A percentile compares a stretch with the other conserved stretches of the same genome.
phyloP scores from a whole-genome alignment of 2,113 vertebrate genomes.

The Gracilinanus agilis region DNA sequence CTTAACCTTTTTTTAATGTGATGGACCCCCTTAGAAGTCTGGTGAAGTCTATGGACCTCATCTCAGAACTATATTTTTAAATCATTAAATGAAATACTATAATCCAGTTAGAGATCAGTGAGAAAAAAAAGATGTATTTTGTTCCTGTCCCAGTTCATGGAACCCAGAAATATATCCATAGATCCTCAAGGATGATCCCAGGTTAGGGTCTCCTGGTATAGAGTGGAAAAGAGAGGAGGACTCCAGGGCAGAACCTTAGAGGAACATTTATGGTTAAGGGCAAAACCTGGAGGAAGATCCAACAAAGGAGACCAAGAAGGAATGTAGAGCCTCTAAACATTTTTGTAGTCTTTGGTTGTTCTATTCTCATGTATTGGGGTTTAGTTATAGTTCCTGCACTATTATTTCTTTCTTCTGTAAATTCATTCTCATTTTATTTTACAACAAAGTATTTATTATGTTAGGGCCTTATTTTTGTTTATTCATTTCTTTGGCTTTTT shows the following conservation, averaged over 20 bases:
- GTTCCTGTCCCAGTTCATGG: not conserved
- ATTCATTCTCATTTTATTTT: not conserved
- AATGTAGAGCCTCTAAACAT: not conserved
- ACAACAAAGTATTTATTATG: not conserved
- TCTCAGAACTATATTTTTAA: not conserved
- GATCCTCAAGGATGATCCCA: not conserved
- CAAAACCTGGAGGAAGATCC: not conserved
- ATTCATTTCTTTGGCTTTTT: not conserved
- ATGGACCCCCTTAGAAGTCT: not conserved
- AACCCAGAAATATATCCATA: not conserved
- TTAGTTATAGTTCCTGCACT: not conserved
- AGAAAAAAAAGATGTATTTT: not conserved
- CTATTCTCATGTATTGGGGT: not conserved
- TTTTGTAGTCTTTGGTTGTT: not conserved
- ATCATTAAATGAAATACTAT: not conserved
- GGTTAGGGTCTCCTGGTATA: not conserved
- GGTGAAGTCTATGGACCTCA: not conserved
- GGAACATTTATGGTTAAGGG: not conserved
- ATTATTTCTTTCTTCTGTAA: not conserved
- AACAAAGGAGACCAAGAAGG: not conserved
- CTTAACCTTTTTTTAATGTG: not conserved
- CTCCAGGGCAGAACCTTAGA: not conserved
- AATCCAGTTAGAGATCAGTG: not conserved
- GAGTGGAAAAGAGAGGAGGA: not conserved
- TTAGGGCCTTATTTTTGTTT: not conserved